Evolutionary conservation across 2,113 vertebrate species (phyloP).

Genomic region (Psilopsiagon aurifrons): DNA sequence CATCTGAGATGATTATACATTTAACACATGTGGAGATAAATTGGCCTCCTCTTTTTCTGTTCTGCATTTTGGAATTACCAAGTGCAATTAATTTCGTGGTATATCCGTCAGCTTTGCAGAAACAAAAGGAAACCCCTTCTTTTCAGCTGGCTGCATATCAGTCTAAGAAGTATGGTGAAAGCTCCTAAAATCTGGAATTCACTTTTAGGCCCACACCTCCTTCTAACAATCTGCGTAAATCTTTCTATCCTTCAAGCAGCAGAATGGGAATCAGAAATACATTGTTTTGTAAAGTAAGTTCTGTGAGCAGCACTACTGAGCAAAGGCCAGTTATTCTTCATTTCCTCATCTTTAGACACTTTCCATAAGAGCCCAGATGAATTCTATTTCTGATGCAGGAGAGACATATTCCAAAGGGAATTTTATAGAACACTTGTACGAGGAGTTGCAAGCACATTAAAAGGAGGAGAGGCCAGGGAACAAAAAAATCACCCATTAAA

Average conservation of each 20-base stretch:
- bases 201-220: neutral
- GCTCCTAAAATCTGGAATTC: neutral
- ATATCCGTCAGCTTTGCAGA: neutral
- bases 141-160: neutral
- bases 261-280: neutral
- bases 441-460: neutral
- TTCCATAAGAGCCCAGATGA: neutral
- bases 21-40: neutral
- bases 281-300: neutral
- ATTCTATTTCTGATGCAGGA: neutral
- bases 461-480: neutral
- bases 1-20: neutral
- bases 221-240: neutral
- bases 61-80: neutral
- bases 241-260: neutral
- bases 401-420: neutral
- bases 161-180: neutral
- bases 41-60: neutral
- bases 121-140: neutral
- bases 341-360: neutral
- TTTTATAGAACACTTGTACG: neutral
- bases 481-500: neutral
- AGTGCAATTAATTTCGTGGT: neutral
- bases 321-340: neutral
- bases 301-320: neutral